Base-by-base conservation (phyloP, 2,113 vertebrate genomes). In the Copsychus sechellarum region DNA sequence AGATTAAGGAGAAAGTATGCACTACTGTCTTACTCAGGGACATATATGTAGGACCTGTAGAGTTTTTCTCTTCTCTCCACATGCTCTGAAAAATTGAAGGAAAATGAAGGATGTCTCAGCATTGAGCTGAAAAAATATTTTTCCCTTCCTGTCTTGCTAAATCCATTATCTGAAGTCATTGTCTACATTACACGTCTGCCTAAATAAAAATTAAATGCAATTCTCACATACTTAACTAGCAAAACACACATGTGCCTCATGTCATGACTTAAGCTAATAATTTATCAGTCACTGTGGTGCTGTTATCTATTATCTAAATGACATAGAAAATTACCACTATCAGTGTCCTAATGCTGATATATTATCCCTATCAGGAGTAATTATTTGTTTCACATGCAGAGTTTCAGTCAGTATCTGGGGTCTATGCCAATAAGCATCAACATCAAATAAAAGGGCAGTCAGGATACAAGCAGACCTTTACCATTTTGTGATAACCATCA, bases 321-420 rank as follows among this genome's bases (percentile, higher is more conserved):
- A 92, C 87, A 93, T 7, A 40, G 88, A 86, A 89, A 95, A 96
- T 95, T 92, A 86, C 87, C 61, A 79, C 79, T 95, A 90, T 95
- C 96, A 65, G 81, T 88, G 60, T 90, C 87, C 71, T 78, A 86
- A 84, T 51, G 34, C 78, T 92, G 92, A 95, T 95, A 90, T 62
- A 96, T 83, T 96, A 91, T 64, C 74, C 73, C 85, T 94, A 92
- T 94, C 92, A 94, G 90, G 53, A 94, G 47, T 76, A 90, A 96
- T 95, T 93, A 95, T 74, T 96, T 86, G 85, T 92, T 95, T 96
- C 82, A 92, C 65, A 83, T 76, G 72, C 48, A 88, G 48, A 56
- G 36, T 88, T 94, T 94, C 89, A 92, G 76, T 42, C 71, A 93
- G 79, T 61, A 66, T 92, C 91, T 94, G 87, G 92, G 86, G 95